These are phyloP conservation scores for Anolis carolinensis DNA, from an alignment of 2,113 vertebrate genomes.

Conservation along the genomic window DNA sequence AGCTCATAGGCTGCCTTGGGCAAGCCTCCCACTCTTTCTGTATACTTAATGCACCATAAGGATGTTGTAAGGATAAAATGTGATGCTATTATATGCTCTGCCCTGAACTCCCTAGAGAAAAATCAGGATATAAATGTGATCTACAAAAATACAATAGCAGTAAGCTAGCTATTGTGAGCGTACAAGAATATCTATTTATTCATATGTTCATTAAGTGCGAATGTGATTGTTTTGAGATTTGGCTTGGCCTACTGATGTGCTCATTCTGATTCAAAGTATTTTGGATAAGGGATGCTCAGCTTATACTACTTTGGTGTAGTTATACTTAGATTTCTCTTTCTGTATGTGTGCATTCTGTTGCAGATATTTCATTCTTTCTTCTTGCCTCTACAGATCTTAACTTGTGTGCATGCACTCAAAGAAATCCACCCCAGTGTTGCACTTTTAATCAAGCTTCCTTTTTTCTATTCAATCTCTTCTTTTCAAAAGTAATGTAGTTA, in stretches of 20 bases:
- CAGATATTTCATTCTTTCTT: neutral
- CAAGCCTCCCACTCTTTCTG: neutral
- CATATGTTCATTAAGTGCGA: neutral
- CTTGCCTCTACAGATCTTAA: neutral
- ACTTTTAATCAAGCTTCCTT: constrained; percentile 20
- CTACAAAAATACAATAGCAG: neutral
- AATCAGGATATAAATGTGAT: neutral
- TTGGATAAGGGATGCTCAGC: too few species aligned
- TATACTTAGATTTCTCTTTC: neutral
- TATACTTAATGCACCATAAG: neutral
- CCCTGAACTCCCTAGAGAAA: neutral
- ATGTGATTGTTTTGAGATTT: neutral
- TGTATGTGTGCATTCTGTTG: neutral
- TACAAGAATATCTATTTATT: neutral
- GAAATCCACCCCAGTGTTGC: neutral
- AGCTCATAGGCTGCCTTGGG: neutral
- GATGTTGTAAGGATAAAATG: neutral
- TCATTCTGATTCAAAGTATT: neutral
- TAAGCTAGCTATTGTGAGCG: neutral
- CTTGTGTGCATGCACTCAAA: neutral
- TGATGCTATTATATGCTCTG: neutral
- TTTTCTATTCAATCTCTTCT: constrained; percentile 8
- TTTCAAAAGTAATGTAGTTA: constrained; percentile 3
- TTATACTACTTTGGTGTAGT: too few species aligned
- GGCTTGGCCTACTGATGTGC: neutral